Conservation (phyloP, 2,113 vertebrate genomes). For the Psettodes erumei region DNA sequence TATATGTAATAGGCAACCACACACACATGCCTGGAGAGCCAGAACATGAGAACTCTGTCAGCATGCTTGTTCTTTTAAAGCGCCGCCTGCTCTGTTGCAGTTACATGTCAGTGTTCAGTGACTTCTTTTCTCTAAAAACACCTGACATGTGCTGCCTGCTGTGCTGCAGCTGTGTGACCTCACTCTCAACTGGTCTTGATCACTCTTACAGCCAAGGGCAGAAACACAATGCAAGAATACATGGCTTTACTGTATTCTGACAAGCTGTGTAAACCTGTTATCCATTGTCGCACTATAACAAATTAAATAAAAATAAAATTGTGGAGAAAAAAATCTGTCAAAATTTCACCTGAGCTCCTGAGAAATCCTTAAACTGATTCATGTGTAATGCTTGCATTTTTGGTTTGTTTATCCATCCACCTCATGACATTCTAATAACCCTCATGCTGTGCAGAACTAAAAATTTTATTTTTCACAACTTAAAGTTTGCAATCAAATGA, state of each 20-base stretch:
- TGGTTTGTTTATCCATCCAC: no score
- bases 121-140: conserved; percentile 44
- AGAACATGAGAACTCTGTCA: no score
- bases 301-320: no score
- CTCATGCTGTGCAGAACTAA: neutral
- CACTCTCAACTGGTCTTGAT: conserved; percentile 34
- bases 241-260: neutral
- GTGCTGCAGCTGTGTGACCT: conserved; percentile 12
- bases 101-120: conserved; percentile 32
- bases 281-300: neutral
- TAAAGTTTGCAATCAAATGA: neutral
- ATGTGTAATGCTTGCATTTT: neutral
- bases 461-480: neutral
- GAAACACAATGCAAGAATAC: neutral
- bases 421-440: neutral
- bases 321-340: neutral
- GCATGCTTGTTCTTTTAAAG: conserved; percentile 32
- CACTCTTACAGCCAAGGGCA: neutral
- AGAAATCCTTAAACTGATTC: neutral
- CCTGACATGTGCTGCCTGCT: conserved; percentile 26
- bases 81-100: conserved; percentile 36
- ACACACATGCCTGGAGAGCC: neutral
- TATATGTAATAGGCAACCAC: conserved; percentile 1
- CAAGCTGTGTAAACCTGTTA: neutral
- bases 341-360: no score